A percentile compares a stretch with the other conserved stretches of the same genome.
These are phyloP conservation scores for Bursaphelenchus mucronatus DNA, from an alignment of 1,140 invertebrate genomes.

Conservation along the genomic window DNA sequence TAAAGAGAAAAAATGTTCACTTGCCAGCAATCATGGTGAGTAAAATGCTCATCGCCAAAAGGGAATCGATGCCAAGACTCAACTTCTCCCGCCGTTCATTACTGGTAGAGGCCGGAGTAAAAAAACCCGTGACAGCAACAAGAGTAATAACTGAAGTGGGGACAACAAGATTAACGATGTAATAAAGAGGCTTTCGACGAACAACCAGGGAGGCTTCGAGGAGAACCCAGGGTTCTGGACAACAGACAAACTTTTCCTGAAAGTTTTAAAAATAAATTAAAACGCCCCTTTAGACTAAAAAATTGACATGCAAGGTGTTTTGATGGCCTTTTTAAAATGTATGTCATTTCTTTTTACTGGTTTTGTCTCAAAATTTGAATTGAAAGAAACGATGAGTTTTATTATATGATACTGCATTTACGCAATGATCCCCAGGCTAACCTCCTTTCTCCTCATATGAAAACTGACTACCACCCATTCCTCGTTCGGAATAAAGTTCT, in stretches of 20 bases:
- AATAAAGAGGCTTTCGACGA: slow-evolving; percentile 55
- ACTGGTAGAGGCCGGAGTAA: slow-evolving; percentile 60
- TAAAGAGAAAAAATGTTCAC: slow-evolving; percentile 20
- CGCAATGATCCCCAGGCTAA: no score
- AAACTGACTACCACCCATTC: slow-evolving; percentile 61
- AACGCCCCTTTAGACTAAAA: background rate
- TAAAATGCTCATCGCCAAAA: slow-evolving; percentile 60
- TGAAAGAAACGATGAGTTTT: background rate
- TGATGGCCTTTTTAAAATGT: slow-evolving; percentile 19
- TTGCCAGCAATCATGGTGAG: slow-evolving; percentile 55
- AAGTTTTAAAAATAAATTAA: background rate
- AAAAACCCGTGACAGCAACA: slow-evolving; percentile 61
- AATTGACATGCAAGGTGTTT: no score
- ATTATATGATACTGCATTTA: slow-evolving; percentile 1
- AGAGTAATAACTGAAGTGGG: slow-evolving; percentile 59
- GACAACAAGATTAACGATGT: slow-evolving; percentile 49
- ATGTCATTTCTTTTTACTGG: background rate
- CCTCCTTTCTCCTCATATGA: slow-evolving; percentile 50
- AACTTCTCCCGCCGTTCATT: slow-evolving; percentile 58
- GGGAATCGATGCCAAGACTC: slow-evolving; percentile 57
- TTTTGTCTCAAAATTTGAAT: background rate
- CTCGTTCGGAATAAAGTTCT: slow-evolving; percentile 60
- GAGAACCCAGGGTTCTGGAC: slow-evolving; percentile 58
- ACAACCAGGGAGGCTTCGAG: slow-evolving; percentile 55
- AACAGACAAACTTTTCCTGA: slow-evolving; percentile 56